Conservation (phyloP, 2,113 vertebrate species). For the Oriolus oriolus region DNA sequence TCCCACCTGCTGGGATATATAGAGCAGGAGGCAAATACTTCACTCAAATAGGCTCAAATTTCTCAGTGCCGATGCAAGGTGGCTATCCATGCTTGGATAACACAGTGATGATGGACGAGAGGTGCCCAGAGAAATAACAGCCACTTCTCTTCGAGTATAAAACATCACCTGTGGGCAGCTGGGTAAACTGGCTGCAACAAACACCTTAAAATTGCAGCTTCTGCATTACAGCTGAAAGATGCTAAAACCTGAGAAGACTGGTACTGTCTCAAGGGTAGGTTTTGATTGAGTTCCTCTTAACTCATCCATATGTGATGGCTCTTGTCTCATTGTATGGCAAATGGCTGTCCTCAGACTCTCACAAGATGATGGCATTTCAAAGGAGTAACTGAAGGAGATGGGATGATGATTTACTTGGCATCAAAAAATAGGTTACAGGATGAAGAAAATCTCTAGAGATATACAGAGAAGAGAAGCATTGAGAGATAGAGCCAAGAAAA, state of each 20-base stretch:
- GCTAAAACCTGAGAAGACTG: background rate
- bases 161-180: background rate
- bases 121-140: background rate
- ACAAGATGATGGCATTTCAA: background rate
- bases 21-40: background rate
- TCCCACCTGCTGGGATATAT: background rate
- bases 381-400: background rate
- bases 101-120: background rate
- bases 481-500: background rate
- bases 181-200: background rate
- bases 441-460: background rate
- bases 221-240: background rate
- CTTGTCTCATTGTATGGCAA: background rate
- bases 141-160: background rate
- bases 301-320: background rate
- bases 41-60: background rate
- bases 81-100: background rate
- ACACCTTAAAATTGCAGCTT: background rate
- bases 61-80: background rate
- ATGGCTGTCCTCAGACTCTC: background rate
- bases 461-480: background rate
- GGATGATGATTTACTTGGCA: background rate
- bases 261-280: background rate
- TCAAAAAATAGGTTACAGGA: background rate
- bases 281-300: background rate